Conservation (phyloP, 2,113 vertebrate genomes). For the Xiphophorus couchianus region DNA sequence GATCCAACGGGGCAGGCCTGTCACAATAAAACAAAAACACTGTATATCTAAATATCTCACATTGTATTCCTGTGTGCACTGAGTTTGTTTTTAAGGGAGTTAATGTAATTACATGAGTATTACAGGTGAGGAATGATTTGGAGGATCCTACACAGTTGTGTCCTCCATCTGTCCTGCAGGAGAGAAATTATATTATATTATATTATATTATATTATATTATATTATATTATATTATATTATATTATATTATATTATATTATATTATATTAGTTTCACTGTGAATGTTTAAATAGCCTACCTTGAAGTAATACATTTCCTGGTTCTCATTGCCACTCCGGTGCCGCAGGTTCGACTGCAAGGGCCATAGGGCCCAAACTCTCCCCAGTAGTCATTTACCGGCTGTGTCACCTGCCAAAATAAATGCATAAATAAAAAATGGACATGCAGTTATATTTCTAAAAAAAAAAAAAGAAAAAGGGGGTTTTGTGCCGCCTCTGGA, state of each 20-base stretch:
- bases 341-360: slow-evolving; percentile 80
- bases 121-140: slow-evolving; percentile 84
- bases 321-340: slow-evolving; percentile 73
- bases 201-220: slow-evolving; percentile 14
- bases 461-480: neutral
- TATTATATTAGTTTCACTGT: neutral
- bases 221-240: neutral
- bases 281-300: slow-evolving; percentile 39
- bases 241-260: slow-evolving; percentile 11
- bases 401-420: slow-evolving; percentile 38
- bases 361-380: slow-evolving; percentile 71
- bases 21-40: slow-evolving; percentile 1
- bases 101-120: slow-evolving; percentile 63
- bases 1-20: slow-evolving; percentile 82
- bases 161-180: slow-evolving; percentile 84
- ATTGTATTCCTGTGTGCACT: neutral
- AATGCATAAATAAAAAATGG: neutral
- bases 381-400: slow-evolving; percentile 71
- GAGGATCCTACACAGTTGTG: slow-evolving; percentile 85
- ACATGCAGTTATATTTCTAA: neutral
- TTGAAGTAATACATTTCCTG: slow-evolving; percentile 72
- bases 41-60: neutral
- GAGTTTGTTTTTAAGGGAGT: neutral
- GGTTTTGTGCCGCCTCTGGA: neutral
- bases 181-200: neutral